Percentiles rank a stretch among this genome's conserved stretches.
Evolutionary conservation across 2,797 vertebrate genomes (phyloP).

Genomic region (Lacerta agilis): DNA sequence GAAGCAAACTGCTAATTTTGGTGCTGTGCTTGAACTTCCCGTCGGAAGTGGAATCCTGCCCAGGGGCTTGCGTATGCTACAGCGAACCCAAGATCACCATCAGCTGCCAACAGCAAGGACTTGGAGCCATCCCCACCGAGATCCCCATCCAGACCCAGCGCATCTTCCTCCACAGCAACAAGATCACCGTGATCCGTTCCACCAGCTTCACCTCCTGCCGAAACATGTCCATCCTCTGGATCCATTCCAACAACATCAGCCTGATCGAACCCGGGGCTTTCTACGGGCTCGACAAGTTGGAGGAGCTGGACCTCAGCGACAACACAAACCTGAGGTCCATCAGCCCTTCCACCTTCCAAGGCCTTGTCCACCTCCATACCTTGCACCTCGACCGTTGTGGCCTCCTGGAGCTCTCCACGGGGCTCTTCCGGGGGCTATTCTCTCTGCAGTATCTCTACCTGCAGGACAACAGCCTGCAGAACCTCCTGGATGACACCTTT

Average conservation of each 20-base stretch:
- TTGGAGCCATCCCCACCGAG: conserved; percentile 89
- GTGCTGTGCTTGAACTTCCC: conserved; percentile 92
- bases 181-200: conserved; percentile 87
- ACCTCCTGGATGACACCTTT: conserved; percentile 92
- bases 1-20: conserved; percentile 92
- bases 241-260: conserved; percentile 97
- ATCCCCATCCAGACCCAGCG: conserved; percentile 95
- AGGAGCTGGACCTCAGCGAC: conserved; percentile 96
- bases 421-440: conserved; percentile 91
- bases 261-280: conserved; percentile 92
- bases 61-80: conserved; percentile 94
- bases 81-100: conserved; percentile 93
- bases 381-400: conserved; percentile 96
- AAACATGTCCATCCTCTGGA: conserved; percentile 96
- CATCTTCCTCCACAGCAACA: conserved; percentile 97
- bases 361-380: conserved; percentile 92
- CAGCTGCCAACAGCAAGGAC: conserved; percentile 97
- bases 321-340: conserved; percentile 91
- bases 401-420: conserved; percentile 89
- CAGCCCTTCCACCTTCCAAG: conserved; percentile 89
- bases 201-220: conserved; percentile 93
- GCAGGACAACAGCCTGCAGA: conserved; percentile 93
- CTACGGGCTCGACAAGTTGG: conserved; percentile 88
- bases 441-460: conserved; percentile 97
- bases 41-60: conserved; percentile 87